phyloP scores from a whole-genome alignment of 2,113 vertebrate species.

The Cromileptes altivelis region DNA sequence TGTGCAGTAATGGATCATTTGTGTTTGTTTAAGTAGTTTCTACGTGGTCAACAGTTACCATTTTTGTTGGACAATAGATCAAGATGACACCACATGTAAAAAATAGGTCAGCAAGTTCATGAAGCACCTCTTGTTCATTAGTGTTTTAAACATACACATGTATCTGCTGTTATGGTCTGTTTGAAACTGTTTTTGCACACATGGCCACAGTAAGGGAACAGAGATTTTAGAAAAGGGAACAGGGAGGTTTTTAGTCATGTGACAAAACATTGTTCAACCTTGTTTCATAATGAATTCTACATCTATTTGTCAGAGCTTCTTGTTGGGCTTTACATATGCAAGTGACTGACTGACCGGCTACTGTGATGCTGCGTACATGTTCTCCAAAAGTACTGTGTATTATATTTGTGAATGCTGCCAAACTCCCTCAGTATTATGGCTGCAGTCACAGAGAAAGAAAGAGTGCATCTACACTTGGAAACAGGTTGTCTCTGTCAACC shows the following conservation, averaged over 20 bases:
- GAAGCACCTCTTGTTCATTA: neutral
- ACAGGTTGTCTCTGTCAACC: constrained; percentile 60
- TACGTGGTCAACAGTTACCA: neutral
- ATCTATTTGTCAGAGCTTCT: neutral
- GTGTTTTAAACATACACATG: neutral
- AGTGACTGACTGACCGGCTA: neutral
- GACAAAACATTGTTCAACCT: constrained; percentile 40
- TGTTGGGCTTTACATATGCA: neutral
- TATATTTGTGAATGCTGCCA: constrained; percentile 12
- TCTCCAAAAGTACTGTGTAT: neutral
- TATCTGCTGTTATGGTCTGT: neutral
- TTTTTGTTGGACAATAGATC: neutral
- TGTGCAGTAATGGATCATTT: neutral
- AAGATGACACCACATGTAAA: neutral
- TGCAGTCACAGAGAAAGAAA: constrained; percentile 17
- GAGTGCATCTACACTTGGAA: constrained; percentile 11
- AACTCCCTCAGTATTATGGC: neutral
- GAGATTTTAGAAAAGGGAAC: constrained; percentile 59
- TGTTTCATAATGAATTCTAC: constrained; percentile 24
- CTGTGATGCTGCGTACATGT: neutral
- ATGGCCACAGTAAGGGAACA: constrained; percentile 45
- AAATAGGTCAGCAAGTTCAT: neutral
- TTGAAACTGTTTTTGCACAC: constrained; percentile 7
- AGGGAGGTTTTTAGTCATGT: constrained; percentile 20
- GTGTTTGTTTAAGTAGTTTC: neutral